These are phyloP conservation scores for Ophiodon elongatus DNA, from an alignment of 2,113 vertebrate species.

Conservation along the genomic window DNA sequence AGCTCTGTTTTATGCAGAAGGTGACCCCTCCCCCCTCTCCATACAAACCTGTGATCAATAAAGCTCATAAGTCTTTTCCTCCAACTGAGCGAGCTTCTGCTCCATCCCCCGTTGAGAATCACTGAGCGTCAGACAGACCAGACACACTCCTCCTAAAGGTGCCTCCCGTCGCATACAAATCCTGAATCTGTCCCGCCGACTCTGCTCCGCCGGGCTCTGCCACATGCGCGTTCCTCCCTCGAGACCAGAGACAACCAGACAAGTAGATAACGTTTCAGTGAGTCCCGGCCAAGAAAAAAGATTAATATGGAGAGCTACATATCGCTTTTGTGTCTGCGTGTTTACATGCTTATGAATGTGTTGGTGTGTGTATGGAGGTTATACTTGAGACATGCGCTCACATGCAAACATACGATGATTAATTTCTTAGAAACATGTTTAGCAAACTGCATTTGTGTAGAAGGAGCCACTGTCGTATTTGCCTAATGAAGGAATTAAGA, in stretches of 20 bases:
- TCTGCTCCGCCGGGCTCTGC: constrained; percentile 42
- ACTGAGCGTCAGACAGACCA: constrained; percentile 70
- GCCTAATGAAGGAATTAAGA: constrained; percentile 73
- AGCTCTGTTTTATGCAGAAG: constrained; percentile 35
- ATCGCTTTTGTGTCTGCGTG: constrained; percentile 33
- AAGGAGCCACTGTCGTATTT: constrained; percentile 48
- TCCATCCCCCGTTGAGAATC: constrained; percentile 61
- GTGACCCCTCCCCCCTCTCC: constrained; percentile 9
- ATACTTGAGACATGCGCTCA: constrained; percentile 41
- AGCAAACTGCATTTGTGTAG: constrained; percentile 57
- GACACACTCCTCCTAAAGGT: constrained; percentile 67
- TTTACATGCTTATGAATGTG: constrained; percentile 35
- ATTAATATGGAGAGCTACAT: constrained; percentile 49
- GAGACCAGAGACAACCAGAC: constrained; percentile 57
- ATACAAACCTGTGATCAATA: constrained; percentile 68
- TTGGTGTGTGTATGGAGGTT: constrained; percentile 36
- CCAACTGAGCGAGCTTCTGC: constrained; percentile 55
- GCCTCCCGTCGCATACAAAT: constrained; percentile 72
- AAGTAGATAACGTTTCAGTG: constrained; percentile 60
- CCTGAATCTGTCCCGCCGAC: constrained; percentile 40
- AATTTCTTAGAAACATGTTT: constrained; percentile 43
- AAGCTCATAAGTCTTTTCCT: constrained; percentile 73
- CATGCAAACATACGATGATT: constrained; percentile 35
- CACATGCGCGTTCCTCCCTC: constrained; percentile 43
- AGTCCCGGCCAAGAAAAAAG: constrained; percentile 42